A percentile compares a stretch with the other conserved stretches of the same genome.
Conservation (phyloP, 2,888 invertebrate species). For the Dascillus cervinus region DNA sequence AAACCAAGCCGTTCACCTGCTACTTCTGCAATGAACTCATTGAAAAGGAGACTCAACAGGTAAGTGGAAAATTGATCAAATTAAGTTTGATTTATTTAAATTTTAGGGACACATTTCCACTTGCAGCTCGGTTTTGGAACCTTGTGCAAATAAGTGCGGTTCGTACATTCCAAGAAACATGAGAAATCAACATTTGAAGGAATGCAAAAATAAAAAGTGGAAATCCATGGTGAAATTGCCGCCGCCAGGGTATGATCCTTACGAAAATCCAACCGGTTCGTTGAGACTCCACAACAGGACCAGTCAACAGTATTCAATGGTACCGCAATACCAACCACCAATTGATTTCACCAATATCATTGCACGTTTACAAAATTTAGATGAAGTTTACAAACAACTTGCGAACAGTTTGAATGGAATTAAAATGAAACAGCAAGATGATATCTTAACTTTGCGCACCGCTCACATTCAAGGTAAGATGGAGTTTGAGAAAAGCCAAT, state of each 20-base stretch:
- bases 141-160: conserved; percentile 62
- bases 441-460: conserved; percentile 9
- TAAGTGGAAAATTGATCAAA: conserved; percentile 29
- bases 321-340: not conserved
- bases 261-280: not conserved
- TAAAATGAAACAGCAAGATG: conserved; percentile 13
- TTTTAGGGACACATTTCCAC: conserved; percentile 57
- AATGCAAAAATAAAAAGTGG: conserved; percentile 35
- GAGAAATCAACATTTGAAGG: conserved; percentile 49
- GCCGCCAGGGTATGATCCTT: not conserved
- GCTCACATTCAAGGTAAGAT: conserved; percentile 16
- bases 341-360: not conserved
- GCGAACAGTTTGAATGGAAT: too few relatives aligned
- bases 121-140: conserved; percentile 64
- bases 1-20: conserved; percentile 42
- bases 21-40: conserved; percentile 62
- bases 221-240: conserved; percentile 4
- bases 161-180: conserved; percentile 61
- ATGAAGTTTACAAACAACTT: conserved; percentile 8
- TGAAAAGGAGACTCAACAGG: conserved; percentile 57
- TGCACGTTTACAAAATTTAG: conserved; percentile 3
- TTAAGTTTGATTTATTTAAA: conserved; percentile 3
- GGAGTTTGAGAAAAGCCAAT: conserved; percentile 29
- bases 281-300: not conserved
- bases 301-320: not conserved